A percentile compares a stretch with the other conserved stretches of the same genome.
These are phyloP conservation scores for Spea multiplicata DNA, from an alignment of 2,113 vertebrate genomes.

Conservation along the genomic window DNA sequence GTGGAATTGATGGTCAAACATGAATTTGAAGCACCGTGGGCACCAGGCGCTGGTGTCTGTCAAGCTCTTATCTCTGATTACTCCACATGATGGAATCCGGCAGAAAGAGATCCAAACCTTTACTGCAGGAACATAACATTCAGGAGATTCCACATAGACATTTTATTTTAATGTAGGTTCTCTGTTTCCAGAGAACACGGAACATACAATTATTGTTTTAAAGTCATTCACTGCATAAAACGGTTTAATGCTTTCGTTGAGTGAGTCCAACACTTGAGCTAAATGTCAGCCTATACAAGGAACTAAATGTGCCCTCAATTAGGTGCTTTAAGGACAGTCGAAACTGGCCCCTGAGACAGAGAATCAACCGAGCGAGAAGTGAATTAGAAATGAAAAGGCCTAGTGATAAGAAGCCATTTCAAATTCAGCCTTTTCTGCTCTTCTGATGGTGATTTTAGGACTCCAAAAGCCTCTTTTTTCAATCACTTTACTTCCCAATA, in stretches of 20 bases:
- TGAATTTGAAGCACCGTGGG: too few relatives aligned
- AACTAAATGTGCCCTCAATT: conserved; percentile 19
- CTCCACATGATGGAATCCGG: too few relatives aligned
- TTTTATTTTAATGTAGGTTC: too few relatives aligned
- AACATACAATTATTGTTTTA: too few relatives aligned
- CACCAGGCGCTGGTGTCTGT: too few relatives aligned
- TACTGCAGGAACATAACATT: too few relatives aligned
- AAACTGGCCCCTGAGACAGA: conserved; percentile 16
- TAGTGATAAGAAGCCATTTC: conserved; percentile 14
- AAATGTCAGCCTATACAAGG: conserved; percentile 8
- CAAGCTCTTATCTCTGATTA: too few relatives aligned
- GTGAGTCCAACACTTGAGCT: not conserved
- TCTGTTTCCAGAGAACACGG: too few relatives aligned
- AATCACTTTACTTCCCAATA: not conserved
- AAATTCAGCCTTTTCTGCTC: conserved; percentile 16
- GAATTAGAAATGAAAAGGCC: conserved; percentile 34
- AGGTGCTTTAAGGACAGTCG: conserved; percentile 23
- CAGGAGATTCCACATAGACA: too few relatives aligned
- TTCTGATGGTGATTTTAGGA: not conserved
- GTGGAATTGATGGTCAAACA: too few relatives aligned
- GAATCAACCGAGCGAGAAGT: conserved; percentile 6
- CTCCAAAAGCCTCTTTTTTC: not conserved
- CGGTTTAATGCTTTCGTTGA: not conserved
- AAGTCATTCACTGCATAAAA: not conserved
- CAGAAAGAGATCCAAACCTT: too few relatives aligned